Evolutionary conservation across 2,113 vertebrate species (phyloP).

Genomic region (Silurus glanis): DNA sequence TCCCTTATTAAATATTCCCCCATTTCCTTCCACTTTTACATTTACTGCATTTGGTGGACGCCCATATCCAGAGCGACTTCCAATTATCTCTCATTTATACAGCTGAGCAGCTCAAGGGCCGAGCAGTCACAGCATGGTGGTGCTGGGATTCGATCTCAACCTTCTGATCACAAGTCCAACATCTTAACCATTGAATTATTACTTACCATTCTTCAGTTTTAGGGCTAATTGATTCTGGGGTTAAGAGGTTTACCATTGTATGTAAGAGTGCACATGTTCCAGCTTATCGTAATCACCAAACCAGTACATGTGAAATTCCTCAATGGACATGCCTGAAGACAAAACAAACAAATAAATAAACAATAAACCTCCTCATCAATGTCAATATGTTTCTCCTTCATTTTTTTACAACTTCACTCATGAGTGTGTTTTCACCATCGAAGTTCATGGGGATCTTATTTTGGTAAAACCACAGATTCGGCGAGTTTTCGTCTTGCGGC

Average conservation of each 20-base stretch:
- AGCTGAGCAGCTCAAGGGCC: too few species aligned
- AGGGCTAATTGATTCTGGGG: background rate
- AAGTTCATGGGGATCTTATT: slow-evolving; percentile 71
- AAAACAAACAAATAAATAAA: background rate
- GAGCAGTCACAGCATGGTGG: too few species aligned
- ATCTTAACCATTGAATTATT: too few species aligned
- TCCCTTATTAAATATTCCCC: background rate
- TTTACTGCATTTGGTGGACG: too few species aligned
- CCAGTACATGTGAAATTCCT: slow-evolving; percentile 74
- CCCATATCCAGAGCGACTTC: too few species aligned
- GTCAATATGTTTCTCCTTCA: background rate
- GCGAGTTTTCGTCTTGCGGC: slow-evolving; percentile 55
- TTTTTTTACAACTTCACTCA: background rate
- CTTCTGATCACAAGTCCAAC: too few species aligned
- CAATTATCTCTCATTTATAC: too few species aligned
- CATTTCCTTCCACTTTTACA: background rate
- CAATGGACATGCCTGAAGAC: slow-evolving; percentile 71
- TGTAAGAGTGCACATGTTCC: slow-evolving; percentile 84
- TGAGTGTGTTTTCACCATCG: slow-evolving; percentile 64
- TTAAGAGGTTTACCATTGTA: slow-evolving; percentile 83
- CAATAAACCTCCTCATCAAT: background rate
- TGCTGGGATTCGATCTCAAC: too few species aligned
- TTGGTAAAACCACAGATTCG: slow-evolving; percentile 84
- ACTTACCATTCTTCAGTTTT: background rate
- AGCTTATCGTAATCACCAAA: slow-evolving; percentile 68